Base-by-base conservation (phyloP, 2,113 vertebrate genomes). In the Psilopogon haemacephalus region DNA sequence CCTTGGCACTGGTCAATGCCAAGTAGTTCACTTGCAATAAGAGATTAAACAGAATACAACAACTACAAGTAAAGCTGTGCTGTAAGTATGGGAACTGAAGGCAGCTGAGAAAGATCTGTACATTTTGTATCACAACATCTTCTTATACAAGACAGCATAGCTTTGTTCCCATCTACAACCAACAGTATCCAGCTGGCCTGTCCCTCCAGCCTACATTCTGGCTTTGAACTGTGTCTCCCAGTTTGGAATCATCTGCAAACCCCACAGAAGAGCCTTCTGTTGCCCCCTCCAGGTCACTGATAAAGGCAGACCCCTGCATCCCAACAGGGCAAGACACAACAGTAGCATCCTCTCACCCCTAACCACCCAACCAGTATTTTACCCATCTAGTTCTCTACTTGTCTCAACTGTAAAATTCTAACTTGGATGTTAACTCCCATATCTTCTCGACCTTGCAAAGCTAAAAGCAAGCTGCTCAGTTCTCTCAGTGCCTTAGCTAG, bases 1-100 rank as follows among this genome's bases (percentile, higher is more conserved):
- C 86, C 70, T 65, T 73, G 92, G 88, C 79, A 73, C 63, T 73
- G 71, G 87, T 79, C 71, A 83, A 42, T 87, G 74, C 91, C 46
- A 68, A 70, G 56, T 40, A 89, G 63, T 56, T 64, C 69, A 86
- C 80, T 86, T 91, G 74, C 58, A 91, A 79, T 89, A 28, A 86
- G 32, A 93, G 46, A 89, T 91, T 90, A 93, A 93, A 76, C 37
- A 67, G 40, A 72, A 89, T 20, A 73, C 33, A 70, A 52, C 59
- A 77, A 73, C 33, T 48, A 70, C 40, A 94, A 86, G 32, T 83
- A 79, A 74, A 68, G 52, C 63, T 76, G 55, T 1, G 3, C 20
- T 70, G 78, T 79, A 83, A 86, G 76, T 64, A 90, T 89, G 64
- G 70, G 26, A 79, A 55, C 46, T 42, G 32, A 30, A 88, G 14